Percentiles rank a stretch among this genome's conserved stretches.
Conservation (phyloP, 2,113 vertebrate species). For the Saccopteryx bilineata region DNA sequence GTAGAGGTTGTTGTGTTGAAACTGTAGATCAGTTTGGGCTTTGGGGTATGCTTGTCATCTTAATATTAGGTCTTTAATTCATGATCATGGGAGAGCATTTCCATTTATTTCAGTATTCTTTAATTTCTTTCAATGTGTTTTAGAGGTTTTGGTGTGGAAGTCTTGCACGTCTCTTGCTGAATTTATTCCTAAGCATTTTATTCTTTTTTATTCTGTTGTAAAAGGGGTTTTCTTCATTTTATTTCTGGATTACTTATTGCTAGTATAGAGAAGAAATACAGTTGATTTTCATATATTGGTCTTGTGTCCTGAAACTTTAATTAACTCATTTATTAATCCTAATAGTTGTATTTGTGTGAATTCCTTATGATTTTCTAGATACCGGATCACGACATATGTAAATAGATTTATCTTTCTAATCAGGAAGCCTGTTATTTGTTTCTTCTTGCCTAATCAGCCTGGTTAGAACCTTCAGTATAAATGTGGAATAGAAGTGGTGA, state of each 20-base stretch:
- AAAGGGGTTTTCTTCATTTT: neutral
- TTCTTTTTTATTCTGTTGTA: neutral
- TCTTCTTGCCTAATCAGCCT: neutral
- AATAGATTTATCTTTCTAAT: neutral
- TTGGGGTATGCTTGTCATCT: neutral
- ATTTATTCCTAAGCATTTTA: neutral
- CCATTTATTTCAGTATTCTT: neutral
- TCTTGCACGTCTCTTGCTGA: too few species aligned
- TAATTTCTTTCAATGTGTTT: neutral
- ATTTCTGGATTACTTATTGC: conserved; percentile 2
- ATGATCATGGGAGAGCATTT: neutral
- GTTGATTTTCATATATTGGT: neutral
- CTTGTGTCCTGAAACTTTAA: neutral
- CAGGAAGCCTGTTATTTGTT: neutral
- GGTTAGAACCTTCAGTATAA: neutral
- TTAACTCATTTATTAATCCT: neutral
- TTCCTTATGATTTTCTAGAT: neutral
- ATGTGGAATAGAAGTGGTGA: neutral
- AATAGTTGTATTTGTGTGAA: neutral
- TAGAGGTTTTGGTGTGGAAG: neutral
- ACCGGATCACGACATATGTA: neutral
- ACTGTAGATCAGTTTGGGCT: neutral
- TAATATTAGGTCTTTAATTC: neutral
- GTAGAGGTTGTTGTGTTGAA: neutral
- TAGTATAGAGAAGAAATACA: neutral